Evolutionary conservation across 2,888 invertebrate species (phyloP).

Genomic region (Zootermopsis nevadensis): DNA sequence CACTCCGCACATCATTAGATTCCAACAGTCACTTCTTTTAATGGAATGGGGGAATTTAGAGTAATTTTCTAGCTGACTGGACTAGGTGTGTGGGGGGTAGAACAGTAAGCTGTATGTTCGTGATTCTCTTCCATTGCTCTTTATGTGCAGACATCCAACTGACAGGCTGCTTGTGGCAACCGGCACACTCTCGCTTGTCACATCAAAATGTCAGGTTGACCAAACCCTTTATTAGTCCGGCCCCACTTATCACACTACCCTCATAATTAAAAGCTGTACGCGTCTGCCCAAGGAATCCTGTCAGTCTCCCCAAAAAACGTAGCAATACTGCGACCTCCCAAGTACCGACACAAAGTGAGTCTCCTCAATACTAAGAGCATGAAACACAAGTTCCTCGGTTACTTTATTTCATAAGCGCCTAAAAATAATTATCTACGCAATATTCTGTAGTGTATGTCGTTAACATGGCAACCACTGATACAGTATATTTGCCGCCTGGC

Average conservation of each 20-base stretch:
- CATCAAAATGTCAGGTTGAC: constrained; percentile 33
- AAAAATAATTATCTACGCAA: too few relatives aligned
- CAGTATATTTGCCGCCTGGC: too few relatives aligned
- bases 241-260: neutral
- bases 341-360: too few relatives aligned
- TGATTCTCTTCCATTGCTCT: constrained; percentile 3
- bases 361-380: too few relatives aligned
- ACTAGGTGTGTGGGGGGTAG: constrained; percentile 8
- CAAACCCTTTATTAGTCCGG: constrained; percentile 8
- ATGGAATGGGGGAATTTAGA: constrained; percentile 19
- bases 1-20: constrained; percentile 43
- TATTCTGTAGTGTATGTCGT: too few relatives aligned
- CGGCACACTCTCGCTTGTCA: constrained; percentile 9
- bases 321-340: neutral
- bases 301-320: neutral
- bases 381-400: too few relatives aligned
- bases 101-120: neutral
- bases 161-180: constrained; percentile 6
- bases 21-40: constrained; percentile 38
- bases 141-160: constrained; percentile 16
- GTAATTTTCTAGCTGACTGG: constrained; percentile 45
- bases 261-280: neutral
- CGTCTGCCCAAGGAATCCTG: neutral
- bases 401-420: too few relatives aligned
- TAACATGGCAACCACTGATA: too few relatives aligned